A percentile compares a stretch with the other conserved stretches of the same genome.
phyloP scores from a whole-genome alignment of 2,888 invertebrate species.

The Eilema griseolum region DNA sequence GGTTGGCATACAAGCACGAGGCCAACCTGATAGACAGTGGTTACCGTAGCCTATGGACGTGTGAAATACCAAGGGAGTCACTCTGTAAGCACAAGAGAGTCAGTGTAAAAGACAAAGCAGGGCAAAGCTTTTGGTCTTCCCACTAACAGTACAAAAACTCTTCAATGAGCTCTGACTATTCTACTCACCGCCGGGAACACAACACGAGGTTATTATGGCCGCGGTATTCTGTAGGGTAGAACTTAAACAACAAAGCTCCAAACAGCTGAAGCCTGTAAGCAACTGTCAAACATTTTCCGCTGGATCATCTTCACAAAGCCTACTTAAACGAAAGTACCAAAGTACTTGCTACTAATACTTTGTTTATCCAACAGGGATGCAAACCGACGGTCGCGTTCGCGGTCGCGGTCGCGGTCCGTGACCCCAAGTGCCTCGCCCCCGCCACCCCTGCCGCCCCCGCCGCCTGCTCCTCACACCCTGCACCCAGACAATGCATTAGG shows the following conservation, averaged over 20 bases:
- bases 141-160: no score
- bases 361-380: slow-evolving; percentile 48
- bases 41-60: no score
- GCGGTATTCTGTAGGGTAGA: no score
- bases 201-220: no score
- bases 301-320: slow-evolving; percentile 18
- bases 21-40: no score
- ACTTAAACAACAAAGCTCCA: neutral
- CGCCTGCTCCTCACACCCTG: slow-evolving; percentile 80
- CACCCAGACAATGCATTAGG: slow-evolving; percentile 85
- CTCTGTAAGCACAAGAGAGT: no score
- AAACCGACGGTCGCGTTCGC: slow-evolving; percentile 66
- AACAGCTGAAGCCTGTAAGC: neutral
- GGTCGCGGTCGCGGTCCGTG: slow-evolving; percentile 80
- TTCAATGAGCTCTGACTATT: no score
- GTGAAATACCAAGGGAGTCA: no score
- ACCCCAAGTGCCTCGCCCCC: slow-evolving; percentile 76
- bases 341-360: slow-evolving; percentile 19
- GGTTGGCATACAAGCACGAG: no score
- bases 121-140: no score
- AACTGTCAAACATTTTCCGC: slow-evolving; percentile 12
- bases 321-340: slow-evolving; percentile 5
- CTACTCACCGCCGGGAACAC: no score
- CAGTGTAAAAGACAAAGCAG: no score
- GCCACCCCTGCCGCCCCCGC: slow-evolving; percentile 68